Evolutionary conservation across 1,140 invertebrate genomes (phyloP).

Genomic region (Camponotus vicinus): DNA sequence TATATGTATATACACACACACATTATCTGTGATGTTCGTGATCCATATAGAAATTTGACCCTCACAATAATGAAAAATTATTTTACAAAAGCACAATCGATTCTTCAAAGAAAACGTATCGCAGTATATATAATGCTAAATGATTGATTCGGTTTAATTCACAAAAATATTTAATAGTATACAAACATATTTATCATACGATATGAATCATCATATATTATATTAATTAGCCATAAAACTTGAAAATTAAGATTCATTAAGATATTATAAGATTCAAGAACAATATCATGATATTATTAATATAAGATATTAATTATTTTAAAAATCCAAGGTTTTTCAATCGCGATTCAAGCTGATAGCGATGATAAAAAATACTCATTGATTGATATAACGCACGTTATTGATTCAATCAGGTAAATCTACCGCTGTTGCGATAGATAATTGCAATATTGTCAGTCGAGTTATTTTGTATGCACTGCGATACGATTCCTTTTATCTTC

Average conservation of each 20-base stretch:
- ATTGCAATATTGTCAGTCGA: slow-evolving; percentile 10
- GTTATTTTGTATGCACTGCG: slow-evolving; percentile 17
- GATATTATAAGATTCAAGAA: neutral
- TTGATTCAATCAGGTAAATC: neutral
- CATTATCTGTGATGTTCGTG: slow-evolving; percentile 17
- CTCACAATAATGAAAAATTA: slow-evolving; percentile 20
- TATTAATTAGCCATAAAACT: neutral
- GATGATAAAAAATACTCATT: neutral
- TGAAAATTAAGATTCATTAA: neutral
- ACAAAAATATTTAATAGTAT: neutral
- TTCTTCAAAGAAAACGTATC: slow-evolving; percentile 24
- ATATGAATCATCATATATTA: neutral
- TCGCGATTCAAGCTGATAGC: neutral
- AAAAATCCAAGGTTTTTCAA: neutral
- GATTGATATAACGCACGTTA: neutral
- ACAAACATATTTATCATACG: neutral
- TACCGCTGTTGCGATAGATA: neutral
- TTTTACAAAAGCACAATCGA: slow-evolving; percentile 33
- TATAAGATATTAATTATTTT: neutral
- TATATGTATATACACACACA: neutral
- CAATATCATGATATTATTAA: neutral
- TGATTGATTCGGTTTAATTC: neutral
- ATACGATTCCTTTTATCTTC: slow-evolving; percentile 28
- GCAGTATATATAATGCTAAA: neutral
- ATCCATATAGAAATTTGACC: slow-evolving; percentile 43